These are phyloP conservation scores for Caenorhabditis uteleia DNA, from an alignment of 2,888 invertebrate species.

Conservation along the genomic window DNA sequence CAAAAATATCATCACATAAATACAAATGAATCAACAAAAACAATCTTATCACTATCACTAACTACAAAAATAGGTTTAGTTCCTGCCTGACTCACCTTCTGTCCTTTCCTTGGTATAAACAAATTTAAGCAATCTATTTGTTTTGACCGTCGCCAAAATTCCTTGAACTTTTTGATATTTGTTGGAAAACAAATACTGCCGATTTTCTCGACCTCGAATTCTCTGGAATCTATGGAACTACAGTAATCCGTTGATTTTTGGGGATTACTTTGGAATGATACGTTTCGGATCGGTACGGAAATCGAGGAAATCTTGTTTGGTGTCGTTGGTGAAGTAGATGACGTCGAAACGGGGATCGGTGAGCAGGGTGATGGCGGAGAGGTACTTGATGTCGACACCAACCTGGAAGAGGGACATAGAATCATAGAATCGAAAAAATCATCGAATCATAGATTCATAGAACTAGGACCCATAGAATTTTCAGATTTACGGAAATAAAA, in stretches of 20 bases:
- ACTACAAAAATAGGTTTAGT: no score
- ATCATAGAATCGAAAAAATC: neutral
- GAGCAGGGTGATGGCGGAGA: neutral
- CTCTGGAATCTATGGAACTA: conserved; percentile 3
- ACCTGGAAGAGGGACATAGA: conserved; percentile 10
- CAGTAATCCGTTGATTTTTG: neutral
- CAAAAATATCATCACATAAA: no score
- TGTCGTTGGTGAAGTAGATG: conserved; percentile 7
- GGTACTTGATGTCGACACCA: conserved; percentile 9
- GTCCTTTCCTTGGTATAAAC: conserved; percentile 7
- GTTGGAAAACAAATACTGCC: conserved; percentile 9
- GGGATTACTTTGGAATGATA: conserved; percentile 22
- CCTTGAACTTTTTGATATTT: conserved; percentile 17
- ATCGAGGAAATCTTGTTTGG: conserved; percentile 14
- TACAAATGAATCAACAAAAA: no score
- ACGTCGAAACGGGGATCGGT: conserved; percentile 13
- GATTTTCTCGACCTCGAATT: neutral
- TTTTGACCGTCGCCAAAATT: conserved; percentile 19
- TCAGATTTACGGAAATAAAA: no score
- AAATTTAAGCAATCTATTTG: conserved; percentile 17
- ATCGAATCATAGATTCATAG: neutral
- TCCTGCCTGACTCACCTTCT: no score
- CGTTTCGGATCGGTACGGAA: conserved; percentile 9
- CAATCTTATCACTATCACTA: no score
- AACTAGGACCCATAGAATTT: no score